These are phyloP conservation scores for Eudasyphora cyanicolor DNA, from an alignment of 2,888 invertebrate species.

Conservation along the genomic window DNA sequence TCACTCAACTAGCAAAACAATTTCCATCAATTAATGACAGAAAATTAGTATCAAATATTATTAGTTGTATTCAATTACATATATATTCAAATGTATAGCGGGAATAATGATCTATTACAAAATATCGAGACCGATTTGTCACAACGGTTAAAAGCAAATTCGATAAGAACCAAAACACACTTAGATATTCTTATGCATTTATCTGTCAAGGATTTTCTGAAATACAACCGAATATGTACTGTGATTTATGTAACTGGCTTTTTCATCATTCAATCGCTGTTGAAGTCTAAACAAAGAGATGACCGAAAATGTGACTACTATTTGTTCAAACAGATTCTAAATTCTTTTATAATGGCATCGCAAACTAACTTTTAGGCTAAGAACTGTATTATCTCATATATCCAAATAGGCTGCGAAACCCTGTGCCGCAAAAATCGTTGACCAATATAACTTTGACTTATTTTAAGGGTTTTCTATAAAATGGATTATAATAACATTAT, in stretches of 20 bases:
- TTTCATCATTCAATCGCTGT: slow-evolving; percentile 65
- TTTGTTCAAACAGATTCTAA: slow-evolving; percentile 69
- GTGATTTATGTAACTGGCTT: slow-evolving; percentile 66
- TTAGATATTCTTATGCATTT: slow-evolving; percentile 71
- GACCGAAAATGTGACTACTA: slow-evolving; percentile 72
- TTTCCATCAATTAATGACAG: slow-evolving; percentile 32
- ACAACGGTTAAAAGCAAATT: slow-evolving; percentile 46
- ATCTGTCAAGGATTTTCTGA: slow-evolving; percentile 70
- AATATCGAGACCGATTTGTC: slow-evolving; percentile 68
- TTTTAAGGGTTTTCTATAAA: too few species aligned
- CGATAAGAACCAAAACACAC: slow-evolving; percentile 50
- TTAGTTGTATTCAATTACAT: slow-evolving; percentile 72
- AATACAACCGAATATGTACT: slow-evolving; percentile 62
- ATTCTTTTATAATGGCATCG: slow-evolving; percentile 16
- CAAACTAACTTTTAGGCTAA: too few species aligned
- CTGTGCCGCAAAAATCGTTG: too few species aligned
- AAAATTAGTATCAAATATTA: slow-evolving; percentile 69
- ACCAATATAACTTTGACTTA: too few species aligned
- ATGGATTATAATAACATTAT: too few species aligned
- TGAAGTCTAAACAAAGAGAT: slow-evolving; percentile 70
- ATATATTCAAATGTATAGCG: slow-evolving; percentile 67
- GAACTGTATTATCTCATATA: too few species aligned
- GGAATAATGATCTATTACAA: slow-evolving; percentile 65
- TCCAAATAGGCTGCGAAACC: too few species aligned
- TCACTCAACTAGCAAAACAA: slow-evolving; percentile 7